phyloP scores from a whole-genome alignment of 2,888 invertebrate genomes.

The Anthrax anthrax region DNA sequence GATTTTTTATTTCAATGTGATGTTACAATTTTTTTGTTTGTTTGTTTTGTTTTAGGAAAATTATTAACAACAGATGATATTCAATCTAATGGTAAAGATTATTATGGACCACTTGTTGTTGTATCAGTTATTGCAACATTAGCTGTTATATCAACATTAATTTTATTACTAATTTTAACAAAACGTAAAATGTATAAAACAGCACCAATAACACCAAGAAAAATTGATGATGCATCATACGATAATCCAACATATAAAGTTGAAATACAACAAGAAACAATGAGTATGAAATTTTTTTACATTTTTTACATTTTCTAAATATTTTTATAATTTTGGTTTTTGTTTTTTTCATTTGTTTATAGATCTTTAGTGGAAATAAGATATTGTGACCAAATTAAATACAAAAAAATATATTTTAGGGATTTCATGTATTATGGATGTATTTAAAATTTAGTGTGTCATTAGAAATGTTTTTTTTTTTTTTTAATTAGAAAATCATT shows the following conservation, averaged over 20 bases:
- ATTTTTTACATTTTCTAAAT: too few species aligned
- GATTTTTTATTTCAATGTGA: neutral
- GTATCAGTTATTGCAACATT: conserved; percentile 78
- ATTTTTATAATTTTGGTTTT: too few species aligned
- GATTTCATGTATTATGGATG: too few species aligned
- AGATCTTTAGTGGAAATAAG: too few species aligned
- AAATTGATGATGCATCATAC: conserved; percentile 76
- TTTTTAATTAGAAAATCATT: too few species aligned
- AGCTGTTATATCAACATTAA: conserved; percentile 66
- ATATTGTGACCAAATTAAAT: too few species aligned
- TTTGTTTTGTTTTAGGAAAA: conserved; percentile 33
- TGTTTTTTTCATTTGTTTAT: too few species aligned
- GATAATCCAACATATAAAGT: conserved; percentile 91
- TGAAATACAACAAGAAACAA: conserved; percentile 82
- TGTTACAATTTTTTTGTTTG: neutral
- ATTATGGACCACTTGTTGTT: conserved; percentile 77
- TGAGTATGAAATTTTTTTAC: too few species aligned
- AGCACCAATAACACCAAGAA: conserved; percentile 63
- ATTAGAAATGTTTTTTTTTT: too few species aligned
- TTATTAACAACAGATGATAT: conserved; percentile 33
- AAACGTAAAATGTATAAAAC: conserved; percentile 55
- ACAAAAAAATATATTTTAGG: too few species aligned
- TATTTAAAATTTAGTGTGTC: too few species aligned
- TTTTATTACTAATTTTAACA: conserved; percentile 65
- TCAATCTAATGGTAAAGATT: conserved; percentile 44